Conservation (phyloP, 2,797 vertebrate species). For the Sternotherus odoratus region DNA sequence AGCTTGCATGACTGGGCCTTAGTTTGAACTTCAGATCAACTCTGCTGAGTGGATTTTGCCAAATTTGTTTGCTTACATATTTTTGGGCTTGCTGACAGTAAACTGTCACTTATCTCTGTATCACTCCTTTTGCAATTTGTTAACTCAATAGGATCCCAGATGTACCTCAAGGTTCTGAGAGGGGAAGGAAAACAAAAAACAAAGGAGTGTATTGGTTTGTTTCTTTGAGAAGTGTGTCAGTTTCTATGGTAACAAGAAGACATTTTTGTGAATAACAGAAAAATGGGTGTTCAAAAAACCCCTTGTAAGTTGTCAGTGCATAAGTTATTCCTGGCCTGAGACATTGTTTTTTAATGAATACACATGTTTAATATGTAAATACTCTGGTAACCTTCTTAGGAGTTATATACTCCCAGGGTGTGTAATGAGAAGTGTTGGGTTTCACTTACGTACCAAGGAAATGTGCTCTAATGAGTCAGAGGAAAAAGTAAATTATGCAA, state of each 20-base stretch:
- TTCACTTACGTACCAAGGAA: slow-evolving; percentile 14
- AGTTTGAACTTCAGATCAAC: not conserved
- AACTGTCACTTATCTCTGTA: not conserved
- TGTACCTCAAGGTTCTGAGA: not conserved
- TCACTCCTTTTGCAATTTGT: not conserved
- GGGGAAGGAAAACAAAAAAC: not conserved
- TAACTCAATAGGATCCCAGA: not conserved
- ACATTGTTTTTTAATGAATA: slow-evolving; percentile 51
- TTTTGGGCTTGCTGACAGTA: not conserved
- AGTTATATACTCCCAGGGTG: not conserved
- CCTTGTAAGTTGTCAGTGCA: slow-evolving; percentile 24
- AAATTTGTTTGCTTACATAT: not conserved
- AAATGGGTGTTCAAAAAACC: slow-evolving; percentile 57
- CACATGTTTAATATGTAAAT: slow-evolving; percentile 31
- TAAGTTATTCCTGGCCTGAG: slow-evolving; percentile 54
- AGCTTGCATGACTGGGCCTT: not conserved
- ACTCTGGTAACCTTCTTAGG: not conserved
- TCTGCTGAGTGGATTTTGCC: not conserved
- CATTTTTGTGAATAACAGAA: slow-evolving; percentile 60
- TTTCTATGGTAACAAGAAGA: slow-evolving; percentile 75
- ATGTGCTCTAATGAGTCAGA: slow-evolving; percentile 42
- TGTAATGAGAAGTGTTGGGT: not conserved
- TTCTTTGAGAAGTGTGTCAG: slow-evolving; percentile 61
- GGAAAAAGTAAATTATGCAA: slow-evolving; percentile 10
- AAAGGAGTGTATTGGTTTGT: not conserved